A percentile compares a stretch with the other conserved stretches of the same genome.
Evolutionary conservation across 2,797 vertebrate genomes (phyloP).

Genomic region (Phaenicophaeus curvirostris): DNA sequence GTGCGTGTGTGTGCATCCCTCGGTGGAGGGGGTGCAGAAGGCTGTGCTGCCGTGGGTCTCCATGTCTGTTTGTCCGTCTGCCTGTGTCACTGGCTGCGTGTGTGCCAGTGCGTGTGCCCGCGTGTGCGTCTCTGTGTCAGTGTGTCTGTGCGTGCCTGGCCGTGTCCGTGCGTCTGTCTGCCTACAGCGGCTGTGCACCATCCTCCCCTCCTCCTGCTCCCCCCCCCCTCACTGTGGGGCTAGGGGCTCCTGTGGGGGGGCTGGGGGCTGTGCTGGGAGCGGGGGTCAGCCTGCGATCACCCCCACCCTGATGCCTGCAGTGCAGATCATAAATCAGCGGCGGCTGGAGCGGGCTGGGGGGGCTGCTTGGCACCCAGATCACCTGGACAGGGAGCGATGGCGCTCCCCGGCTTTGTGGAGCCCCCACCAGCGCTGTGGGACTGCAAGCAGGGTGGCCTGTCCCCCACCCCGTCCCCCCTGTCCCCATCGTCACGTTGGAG

Average conservation of each 20-base stretch:
- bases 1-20: not conserved
- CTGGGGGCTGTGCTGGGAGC: rapidly evolving
- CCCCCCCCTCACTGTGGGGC: not conserved
- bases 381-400: not conserved
- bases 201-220: rapidly evolving
- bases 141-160: not conserved
- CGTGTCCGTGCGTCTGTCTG: not conserved
- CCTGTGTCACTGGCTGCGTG: not conserved
- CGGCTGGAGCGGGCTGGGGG: not conserved
- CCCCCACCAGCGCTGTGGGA: not conserved
- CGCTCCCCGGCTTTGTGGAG: not conserved
- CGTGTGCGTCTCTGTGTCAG: not conserved
- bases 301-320: slow-evolving; percentile 48
- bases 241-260: not conserved
- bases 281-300: not conserved
- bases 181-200: not conserved
- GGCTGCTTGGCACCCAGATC: not conserved
- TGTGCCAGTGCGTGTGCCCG: slow-evolving; percentile 11
- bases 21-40: not conserved
- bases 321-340: slow-evolving; percentile 49
- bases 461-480: not conserved
- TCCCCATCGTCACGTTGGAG: not conserved
- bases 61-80: not conserved
- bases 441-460: not conserved
- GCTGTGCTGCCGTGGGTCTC: not conserved